These are phyloP conservation scores for Drosophila kanapiae DNA, from an alignment of 1,140 invertebrate species.

Conservation along the genomic window DNA sequence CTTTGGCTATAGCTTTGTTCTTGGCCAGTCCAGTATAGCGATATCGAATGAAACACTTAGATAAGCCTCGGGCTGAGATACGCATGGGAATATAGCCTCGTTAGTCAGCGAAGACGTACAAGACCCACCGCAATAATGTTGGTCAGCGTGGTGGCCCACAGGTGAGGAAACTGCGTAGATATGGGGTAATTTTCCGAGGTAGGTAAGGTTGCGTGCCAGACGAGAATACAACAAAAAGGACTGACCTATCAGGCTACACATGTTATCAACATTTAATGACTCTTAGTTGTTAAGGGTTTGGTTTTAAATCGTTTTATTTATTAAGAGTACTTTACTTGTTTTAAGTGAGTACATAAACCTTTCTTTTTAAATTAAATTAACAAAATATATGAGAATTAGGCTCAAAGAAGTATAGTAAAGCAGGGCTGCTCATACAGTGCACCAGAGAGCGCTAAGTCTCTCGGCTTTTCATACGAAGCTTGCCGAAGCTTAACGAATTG, in stretches of 20 bases:
- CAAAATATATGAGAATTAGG: neutral
- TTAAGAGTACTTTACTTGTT: neutral
- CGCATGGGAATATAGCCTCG: constrained; percentile 1
- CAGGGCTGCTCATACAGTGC: neutral
- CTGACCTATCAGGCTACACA: constrained; percentile 21
- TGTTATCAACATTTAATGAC: constrained; percentile 8
- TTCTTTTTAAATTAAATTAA: neutral
- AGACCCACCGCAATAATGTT: constrained; percentile 50
- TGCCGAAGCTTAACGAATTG: neutral
- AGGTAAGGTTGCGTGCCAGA: constrained; percentile 4
- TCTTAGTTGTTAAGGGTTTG: neutral
- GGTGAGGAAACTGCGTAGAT: constrained; percentile 54
- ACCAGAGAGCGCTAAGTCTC: neutral
- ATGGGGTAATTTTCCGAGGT: neutral
- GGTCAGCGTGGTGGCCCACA: constrained; percentile 62
- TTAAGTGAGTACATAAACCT: neutral
- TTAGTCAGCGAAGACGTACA: constrained; percentile 16
- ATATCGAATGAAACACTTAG: constrained; percentile 32
- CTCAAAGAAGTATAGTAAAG: neutral
- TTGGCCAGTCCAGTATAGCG: constrained; percentile 14
- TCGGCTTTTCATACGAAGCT: no score
- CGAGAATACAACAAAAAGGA: neutral
- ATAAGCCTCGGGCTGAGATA: constrained; percentile 34
- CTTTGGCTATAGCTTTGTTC: constrained; percentile 32
- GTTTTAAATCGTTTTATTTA: neutral